A percentile compares a stretch with the other conserved stretches of the same genome.
Conservation (phyloP, 2,888 invertebrate genomes). For the Machimus atricapillus region DNA sequence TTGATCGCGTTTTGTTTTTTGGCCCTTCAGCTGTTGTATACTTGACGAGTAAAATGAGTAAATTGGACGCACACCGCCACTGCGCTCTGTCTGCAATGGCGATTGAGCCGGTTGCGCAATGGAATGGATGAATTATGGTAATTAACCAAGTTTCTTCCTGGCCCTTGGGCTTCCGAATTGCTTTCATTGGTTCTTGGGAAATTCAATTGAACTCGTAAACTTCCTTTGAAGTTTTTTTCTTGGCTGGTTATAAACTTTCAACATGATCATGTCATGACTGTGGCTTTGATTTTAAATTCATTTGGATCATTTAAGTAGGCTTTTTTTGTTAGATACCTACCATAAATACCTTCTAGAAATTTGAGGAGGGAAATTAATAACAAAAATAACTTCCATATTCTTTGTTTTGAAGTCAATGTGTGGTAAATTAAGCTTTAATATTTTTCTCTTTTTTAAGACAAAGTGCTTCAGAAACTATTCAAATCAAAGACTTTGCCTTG, state of each 20-base stretch:
- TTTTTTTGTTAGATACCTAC: too few species aligned
- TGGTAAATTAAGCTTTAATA: too few species aligned
- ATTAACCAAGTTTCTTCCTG: background rate
- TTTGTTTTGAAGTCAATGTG: too few species aligned
- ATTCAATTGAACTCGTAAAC: background rate
- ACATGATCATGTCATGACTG: too few species aligned
- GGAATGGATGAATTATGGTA: background rate
- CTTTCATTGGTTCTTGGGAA: background rate
- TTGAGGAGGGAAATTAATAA: too few species aligned
- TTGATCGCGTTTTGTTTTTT: background rate
- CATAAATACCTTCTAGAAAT: too few species aligned
- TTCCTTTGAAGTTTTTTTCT: background rate
- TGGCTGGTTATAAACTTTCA: background rate
- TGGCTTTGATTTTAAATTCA: too few species aligned
- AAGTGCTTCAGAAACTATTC: too few species aligned
- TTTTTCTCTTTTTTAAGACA: too few species aligned
- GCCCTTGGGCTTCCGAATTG: background rate
- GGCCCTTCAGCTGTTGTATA: background rate
- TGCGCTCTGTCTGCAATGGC: background rate
- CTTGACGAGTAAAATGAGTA: background rate
- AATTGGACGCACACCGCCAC: background rate
- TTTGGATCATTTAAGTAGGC: too few species aligned
- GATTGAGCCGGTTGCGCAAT: background rate
- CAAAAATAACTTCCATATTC: too few species aligned
- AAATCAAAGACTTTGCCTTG: too few species aligned